Evolutionary conservation across 1,140 invertebrate genomes (phyloP).

Genomic region (Apis cerana): DNA sequence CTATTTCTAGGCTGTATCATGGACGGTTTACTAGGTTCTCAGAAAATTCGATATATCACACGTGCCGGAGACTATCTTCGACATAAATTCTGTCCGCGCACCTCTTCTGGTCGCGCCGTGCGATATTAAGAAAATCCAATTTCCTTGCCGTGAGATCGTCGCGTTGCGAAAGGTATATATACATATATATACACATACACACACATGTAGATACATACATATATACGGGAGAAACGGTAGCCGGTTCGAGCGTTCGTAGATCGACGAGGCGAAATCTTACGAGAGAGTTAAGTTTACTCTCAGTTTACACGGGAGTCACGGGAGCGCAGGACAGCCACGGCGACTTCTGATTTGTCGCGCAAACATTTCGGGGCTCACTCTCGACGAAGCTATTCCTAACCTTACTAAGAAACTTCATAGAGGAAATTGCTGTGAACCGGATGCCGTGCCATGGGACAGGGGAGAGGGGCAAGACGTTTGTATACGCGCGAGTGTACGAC

Average conservation of each 20-base stretch:
- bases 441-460: slow-evolving; percentile 37
- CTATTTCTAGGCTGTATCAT: slow-evolving; percentile 33
- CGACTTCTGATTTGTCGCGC: slow-evolving; percentile 59
- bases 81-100: slow-evolving; percentile 45
- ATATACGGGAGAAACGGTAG: not conserved
- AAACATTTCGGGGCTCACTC: slow-evolving; percentile 46
- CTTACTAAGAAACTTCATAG: slow-evolving; percentile 50
- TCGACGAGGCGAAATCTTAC: slow-evolving; percentile 40
- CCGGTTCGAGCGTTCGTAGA: slow-evolving; percentile 23
- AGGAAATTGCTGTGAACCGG: slow-evolving; percentile 58
- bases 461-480: slow-evolving; percentile 21
- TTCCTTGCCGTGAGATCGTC: slow-evolving; percentile 39
- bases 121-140: slow-evolving; percentile 57
- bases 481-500: slow-evolving; percentile 12
- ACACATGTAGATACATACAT: no score
- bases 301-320: slow-evolving; percentile 37
- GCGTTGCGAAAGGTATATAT: slow-evolving; percentile 17
- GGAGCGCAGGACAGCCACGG: slow-evolving; percentile 20
- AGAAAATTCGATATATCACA: slow-evolving; percentile 46
- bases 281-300: slow-evolving; percentile 48
- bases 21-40: slow-evolving; percentile 17
- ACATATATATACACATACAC: not conserved
- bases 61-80: slow-evolving; percentile 41
- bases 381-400: slow-evolving; percentile 12
- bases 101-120: slow-evolving; percentile 39